A percentile compares a stretch with the other conserved stretches of the same genome.
These are phyloP conservation scores for Orthonyx spaldingii DNA, from an alignment of 2,113 vertebrate genomes.

Conservation along the genomic window DNA sequence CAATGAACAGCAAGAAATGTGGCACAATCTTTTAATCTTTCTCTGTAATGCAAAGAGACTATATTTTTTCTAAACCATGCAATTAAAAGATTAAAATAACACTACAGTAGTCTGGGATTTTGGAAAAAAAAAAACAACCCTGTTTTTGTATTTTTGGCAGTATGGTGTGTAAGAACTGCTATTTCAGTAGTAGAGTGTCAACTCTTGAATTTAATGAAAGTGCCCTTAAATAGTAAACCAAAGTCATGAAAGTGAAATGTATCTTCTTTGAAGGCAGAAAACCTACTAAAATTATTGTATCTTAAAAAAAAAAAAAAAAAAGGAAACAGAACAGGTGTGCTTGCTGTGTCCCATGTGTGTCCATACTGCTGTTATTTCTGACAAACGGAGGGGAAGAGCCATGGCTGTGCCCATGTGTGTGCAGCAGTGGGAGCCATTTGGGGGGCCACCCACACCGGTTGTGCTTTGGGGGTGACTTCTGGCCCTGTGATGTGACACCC, in stretches of 20 bases:
- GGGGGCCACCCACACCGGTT: fast-evolving
- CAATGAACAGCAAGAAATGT: neutral
- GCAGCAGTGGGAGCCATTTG: neutral
- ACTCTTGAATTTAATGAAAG: neutral
- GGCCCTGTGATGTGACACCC: neutral
- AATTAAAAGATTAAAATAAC: neutral
- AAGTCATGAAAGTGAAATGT: neutral
- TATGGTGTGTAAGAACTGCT: neutral
- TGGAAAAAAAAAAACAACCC: neutral
- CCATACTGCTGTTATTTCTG: neutral
- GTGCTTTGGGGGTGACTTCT: neutral
- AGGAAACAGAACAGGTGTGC: neutral
- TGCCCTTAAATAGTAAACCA: neutral
- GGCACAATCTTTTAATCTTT: neutral
- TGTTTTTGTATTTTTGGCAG: neutral
- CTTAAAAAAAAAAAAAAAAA: neutral
- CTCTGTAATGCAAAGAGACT: neutral
- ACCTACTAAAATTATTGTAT: neutral
- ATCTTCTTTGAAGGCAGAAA: neutral
- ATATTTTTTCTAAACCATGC: neutral
- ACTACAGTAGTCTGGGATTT: neutral
- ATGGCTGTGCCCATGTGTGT: fast-evolving
- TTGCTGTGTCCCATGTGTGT: neutral
- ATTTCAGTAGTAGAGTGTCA: neutral
- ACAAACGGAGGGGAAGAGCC: neutral